Percentiles rank a stretch among this genome's conserved stretches.
Evolutionary conservation across 2,797 vertebrate species (phyloP).

Genomic region (Odontamblyopus lacepedii): DNA sequence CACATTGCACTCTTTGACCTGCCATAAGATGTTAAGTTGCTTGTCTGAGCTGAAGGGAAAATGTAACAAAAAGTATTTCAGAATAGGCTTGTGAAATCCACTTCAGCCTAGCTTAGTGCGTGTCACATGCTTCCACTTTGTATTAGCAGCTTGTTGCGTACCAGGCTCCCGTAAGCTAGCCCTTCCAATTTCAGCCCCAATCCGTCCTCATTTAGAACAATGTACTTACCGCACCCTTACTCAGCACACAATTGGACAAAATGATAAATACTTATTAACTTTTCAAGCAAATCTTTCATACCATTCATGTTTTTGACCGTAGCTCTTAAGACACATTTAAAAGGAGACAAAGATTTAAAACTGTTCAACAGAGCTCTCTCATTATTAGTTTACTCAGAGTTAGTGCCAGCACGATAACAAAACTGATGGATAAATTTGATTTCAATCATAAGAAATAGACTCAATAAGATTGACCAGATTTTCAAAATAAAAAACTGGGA

Average conservation of each 20-base stretch:
- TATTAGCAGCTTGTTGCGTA: constrained; percentile 72
- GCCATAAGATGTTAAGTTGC: constrained; percentile 71
- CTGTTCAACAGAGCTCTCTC: too few species aligned
- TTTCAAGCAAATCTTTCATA: not conserved
- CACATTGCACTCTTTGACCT: constrained; percentile 61
- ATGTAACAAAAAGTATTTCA: constrained; percentile 31
- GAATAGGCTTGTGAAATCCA: constrained; percentile 54
- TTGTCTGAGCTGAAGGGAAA: constrained; percentile 68
- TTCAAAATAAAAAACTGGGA: too few species aligned
- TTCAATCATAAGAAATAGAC: too few species aligned
- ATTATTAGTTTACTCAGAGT: too few species aligned
- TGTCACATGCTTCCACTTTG: constrained; percentile 91
- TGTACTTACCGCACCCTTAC: constrained; percentile 24
- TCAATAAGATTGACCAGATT: too few species aligned
- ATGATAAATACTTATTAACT: not conserved
- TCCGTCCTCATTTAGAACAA: constrained; percentile 52
- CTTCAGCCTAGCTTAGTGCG: constrained; percentile 72
- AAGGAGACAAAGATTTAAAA: not conserved
- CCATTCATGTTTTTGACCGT: constrained; percentile 20
- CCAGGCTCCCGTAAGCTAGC: constrained; percentile 66
- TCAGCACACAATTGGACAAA: constrained; percentile 26
- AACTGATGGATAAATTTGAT: too few species aligned
- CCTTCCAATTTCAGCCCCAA: constrained; percentile 71
- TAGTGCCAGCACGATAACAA: too few species aligned
- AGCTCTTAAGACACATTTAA: constrained; percentile 11